Evolutionary conservation across 2,113 vertebrate genomes (phyloP).

Genomic region (Thomomys bottae): DNA sequence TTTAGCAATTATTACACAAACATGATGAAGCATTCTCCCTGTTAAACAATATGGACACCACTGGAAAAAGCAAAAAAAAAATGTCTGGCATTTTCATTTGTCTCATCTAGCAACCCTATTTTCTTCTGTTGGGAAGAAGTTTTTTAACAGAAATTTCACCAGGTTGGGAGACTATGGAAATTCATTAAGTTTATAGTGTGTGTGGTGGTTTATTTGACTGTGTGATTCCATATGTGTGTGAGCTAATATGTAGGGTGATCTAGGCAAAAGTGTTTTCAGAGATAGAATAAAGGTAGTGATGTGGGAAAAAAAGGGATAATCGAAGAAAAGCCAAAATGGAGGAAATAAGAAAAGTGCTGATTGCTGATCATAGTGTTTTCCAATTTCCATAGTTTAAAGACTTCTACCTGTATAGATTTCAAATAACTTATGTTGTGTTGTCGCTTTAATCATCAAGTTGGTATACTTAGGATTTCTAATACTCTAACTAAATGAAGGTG

Average conservation of each 20-base stretch:
- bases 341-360: not conserved
- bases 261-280: not conserved
- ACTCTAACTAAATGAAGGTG: not conserved
- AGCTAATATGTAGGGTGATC: not conserved
- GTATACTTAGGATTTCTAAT: not conserved
- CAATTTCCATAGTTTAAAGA: not conserved
- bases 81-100: slow-evolving; percentile 24
- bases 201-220: not conserved
- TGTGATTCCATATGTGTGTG: no score
- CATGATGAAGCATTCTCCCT: not conserved
- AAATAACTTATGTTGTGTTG: not conserved
- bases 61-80: not conserved
- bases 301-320: not conserved
- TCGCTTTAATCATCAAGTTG: not conserved
- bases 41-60: not conserved
- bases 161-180: not conserved
- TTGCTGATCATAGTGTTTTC: not conserved
- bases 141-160: not conserved
- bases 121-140: not conserved
- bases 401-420: not conserved
- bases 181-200: not conserved
- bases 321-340: not conserved
- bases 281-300: not conserved
- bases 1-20: not conserved
- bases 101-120: not conserved